Conservation (phyloP, 2,888 invertebrate genomes). For the Theristus sp. region DNA sequence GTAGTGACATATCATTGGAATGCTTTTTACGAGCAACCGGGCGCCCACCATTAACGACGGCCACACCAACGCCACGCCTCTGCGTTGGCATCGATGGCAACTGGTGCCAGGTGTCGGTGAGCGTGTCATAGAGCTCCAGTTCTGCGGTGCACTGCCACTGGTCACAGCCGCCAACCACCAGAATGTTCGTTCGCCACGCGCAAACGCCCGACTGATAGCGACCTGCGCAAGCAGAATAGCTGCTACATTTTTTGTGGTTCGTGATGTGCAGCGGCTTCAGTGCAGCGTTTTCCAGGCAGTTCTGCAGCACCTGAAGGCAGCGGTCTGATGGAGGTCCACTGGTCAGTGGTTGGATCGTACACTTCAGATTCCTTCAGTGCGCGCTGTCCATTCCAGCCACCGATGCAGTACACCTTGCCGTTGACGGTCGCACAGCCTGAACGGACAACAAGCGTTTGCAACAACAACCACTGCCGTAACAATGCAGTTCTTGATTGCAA, state of each 20-base stretch:
- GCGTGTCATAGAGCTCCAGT: constrained; percentile 50
- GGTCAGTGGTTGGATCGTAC: constrained; percentile 34
- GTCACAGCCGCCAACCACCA: constrained; percentile 67
- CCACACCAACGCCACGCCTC: constrained; percentile 47
- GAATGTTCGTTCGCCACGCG: constrained; percentile 47
- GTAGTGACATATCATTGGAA: too few relatives aligned
- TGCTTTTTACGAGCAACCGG: too few relatives aligned
- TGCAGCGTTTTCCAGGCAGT: too few relatives aligned
- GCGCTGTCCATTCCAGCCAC: constrained; percentile 54
- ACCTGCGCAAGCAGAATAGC: too few relatives aligned
- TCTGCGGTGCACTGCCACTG: constrained; percentile 44
- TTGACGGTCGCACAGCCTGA: constrained; percentile 46
- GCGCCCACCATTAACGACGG: constrained; percentile 48
- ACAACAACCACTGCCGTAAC: too few relatives aligned
- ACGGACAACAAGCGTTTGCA: too few relatives aligned
- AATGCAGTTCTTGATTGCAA: too few relatives aligned
- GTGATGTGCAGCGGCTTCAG: too few relatives aligned
- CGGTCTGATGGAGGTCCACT: too few relatives aligned
- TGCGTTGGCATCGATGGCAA: constrained; percentile 55
- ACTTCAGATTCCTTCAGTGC: constrained; percentile 17
- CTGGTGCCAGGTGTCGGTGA: constrained; percentile 44
- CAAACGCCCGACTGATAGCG: constrained; percentile 60
- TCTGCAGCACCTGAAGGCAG: too few relatives aligned
- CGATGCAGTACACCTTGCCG: constrained; percentile 51
- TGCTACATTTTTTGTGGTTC: too few relatives aligned